These are phyloP conservation scores for Lagria hirta DNA, from an alignment of 2,888 invertebrate species.

Conservation along the genomic window DNA sequence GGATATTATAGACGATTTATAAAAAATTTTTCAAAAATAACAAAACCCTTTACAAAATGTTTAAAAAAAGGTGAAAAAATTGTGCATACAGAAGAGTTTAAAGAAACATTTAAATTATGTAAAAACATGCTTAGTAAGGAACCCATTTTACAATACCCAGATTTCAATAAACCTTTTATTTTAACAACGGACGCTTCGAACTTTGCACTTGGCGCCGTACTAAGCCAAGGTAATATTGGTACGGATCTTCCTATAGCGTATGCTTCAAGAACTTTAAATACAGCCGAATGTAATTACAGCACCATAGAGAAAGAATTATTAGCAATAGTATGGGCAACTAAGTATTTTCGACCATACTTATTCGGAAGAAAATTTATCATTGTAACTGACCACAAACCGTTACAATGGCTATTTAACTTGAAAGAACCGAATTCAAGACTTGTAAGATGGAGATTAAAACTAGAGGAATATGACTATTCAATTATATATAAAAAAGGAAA, in stretches of 20 bases:
- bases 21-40: neutral
- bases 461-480: slow-evolving; percentile 11
- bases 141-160: slow-evolving; percentile 38
- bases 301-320: slow-evolving; percentile 8
- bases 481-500: slow-evolving; percentile 2
- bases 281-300: slow-evolving; percentile 8
- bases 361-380: slow-evolving; percentile 11
- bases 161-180: slow-evolving; percentile 37
- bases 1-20: slow-evolving; percentile 4
- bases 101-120: slow-evolving; percentile 30
- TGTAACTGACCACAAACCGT: slow-evolving; percentile 8
- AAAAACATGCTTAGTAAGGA: slow-evolving; percentile 24
- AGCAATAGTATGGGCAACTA: slow-evolving; percentile 5
- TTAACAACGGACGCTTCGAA: slow-evolving; percentile 40
- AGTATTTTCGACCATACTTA: slow-evolving; percentile 12
- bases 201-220: slow-evolving; percentile 36
- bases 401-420: slow-evolving; percentile 5
- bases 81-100: slow-evolving; percentile 18
- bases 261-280: neutral
- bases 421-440: slow-evolving; percentile 8
- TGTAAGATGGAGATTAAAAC: slow-evolving; percentile 1
- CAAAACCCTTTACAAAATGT: slow-evolving; percentile 1
- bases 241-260: slow-evolving; percentile 5
- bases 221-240: slow-evolving; percentile 32
- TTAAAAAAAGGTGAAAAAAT: neutral